Evolutionary conservation across 1,140 invertebrate genomes (phyloP), one percentile per base, ranked within the genome.

Genomic region (Zaprionus kolodkinae): DNA sequence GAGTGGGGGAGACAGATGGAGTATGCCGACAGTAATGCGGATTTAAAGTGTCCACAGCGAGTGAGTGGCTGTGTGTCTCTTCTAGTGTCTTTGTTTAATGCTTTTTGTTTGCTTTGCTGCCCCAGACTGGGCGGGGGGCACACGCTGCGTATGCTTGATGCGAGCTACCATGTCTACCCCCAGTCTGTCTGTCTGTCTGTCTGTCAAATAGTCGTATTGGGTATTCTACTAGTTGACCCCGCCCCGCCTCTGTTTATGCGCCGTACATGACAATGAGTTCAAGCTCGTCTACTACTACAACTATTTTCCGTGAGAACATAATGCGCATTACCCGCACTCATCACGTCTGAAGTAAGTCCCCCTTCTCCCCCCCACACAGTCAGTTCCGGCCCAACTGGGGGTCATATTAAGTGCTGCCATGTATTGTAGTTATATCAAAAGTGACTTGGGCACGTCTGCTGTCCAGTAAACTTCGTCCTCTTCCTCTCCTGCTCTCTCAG

Each of bases 361-460:
- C 45, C 21, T 1, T 21, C 21, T 2, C 63, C 35, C 27, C 43
- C 45, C 21, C 40, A n/a, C n/a, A n/a, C n/a, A n/a, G n/a, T n/a
- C n/a, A 35, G 59, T 33, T 10, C 35, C 54, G 12, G 15, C 35
- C 48, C 61, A n/a, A 75, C 67, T 55, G 45, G 61, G 67, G 71
- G 52, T 50, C 71, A 79, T 87, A 78, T 87, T 87, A 87, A 87
- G 77, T 88, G 84, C 78, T 75, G 62, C 70, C 85, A 79, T 78
- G 84, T 50, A 67, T 59, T 74, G 60, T 84, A 84, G 84, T 88
- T 87, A 79, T 81, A 81, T 84, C 87, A 87, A 87, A 88, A 87
- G 84, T 87, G 80, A 79, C 81, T 89, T 87, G 88, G 82, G 85
- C 85, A 87, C 84, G 84, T 87, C 84, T 84, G 73, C 79, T 67